Evolutionary conservation across 2,113 vertebrate species (phyloP).

Genomic region (Dolichallabes microphthalmus): DNA sequence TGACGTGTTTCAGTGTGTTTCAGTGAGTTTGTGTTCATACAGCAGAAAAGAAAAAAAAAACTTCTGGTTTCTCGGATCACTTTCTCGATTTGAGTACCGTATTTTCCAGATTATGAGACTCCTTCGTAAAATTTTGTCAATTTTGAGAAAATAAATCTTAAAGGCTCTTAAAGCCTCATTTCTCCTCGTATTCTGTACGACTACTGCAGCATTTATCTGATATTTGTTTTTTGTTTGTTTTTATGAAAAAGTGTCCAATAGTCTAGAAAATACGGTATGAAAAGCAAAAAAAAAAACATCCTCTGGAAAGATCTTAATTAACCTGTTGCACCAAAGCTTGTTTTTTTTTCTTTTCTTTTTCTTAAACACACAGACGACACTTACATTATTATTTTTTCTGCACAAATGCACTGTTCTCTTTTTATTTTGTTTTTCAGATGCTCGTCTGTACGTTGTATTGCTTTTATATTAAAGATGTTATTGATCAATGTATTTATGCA

Average conservation of each 20-base stretch:
- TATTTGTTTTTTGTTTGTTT: background rate
- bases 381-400: slow-evolving; percentile 49
- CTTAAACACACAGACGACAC: slow-evolving; percentile 10
- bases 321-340: slow-evolving; percentile 44
- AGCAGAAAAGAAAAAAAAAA: background rate
- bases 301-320: no score
- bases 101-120: background rate
- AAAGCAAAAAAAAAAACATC: background rate
- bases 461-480: slow-evolving; percentile 65
- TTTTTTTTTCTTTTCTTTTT: slow-evolving; percentile 4
- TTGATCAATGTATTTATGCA: slow-evolving; percentile 72
- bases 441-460: slow-evolving; percentile 64
- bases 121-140: background rate
- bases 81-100: background rate
- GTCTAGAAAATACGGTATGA: background rate
- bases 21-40: background rate
- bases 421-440: slow-evolving; percentile 50
- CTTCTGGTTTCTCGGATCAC: background rate
- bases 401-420: slow-evolving; percentile 36
- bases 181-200: background rate
- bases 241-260: background rate
- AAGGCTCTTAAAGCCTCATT: background rate
- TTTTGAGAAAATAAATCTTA: background rate
- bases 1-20: background rate
- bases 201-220: background rate